phyloP scores from a whole-genome alignment of 2,113 vertebrate genomes.

The Tupaia tana region DNA sequence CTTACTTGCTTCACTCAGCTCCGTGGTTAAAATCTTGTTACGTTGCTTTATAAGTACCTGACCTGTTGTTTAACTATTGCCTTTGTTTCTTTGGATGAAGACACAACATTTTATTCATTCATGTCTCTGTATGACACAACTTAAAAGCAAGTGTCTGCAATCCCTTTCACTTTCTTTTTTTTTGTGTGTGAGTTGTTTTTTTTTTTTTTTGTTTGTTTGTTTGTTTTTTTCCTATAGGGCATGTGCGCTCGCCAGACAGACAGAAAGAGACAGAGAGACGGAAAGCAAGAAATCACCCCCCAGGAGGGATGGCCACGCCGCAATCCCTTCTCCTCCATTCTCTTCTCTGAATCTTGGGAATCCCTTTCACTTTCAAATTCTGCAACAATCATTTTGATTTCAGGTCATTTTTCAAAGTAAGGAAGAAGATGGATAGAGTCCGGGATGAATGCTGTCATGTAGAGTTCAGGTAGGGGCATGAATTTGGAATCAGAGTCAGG shows the following conservation, averaged over 20 bases:
- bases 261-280: too few species aligned
- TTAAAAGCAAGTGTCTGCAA: not conserved
- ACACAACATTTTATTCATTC: not conserved
- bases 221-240: too few species aligned
- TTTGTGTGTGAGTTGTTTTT: too few species aligned
- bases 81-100: not conserved
- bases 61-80: not conserved
- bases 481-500: not conserved
- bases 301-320: too few species aligned
- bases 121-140: not conserved
- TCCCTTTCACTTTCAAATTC: not conserved
- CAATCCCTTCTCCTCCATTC: too few species aligned
- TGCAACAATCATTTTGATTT: not conserved
- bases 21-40: not conserved
- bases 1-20: not conserved
- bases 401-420: not conserved
- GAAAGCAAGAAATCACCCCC: too few species aligned
- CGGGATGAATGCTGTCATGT: not conserved
- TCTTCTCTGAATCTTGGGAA: too few species aligned
- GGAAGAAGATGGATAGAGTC: not conserved
- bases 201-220: too few species aligned
- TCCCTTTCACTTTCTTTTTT: not conserved
- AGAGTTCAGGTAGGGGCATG: too few species aligned
- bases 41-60: not conserved
- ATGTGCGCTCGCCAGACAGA: too few species aligned